Evolutionary conservation across 2,797 vertebrate species (phyloP), one percentile per base, ranked within the genome.

Genomic region (Oryzias dopingdopingensis): DNA sequence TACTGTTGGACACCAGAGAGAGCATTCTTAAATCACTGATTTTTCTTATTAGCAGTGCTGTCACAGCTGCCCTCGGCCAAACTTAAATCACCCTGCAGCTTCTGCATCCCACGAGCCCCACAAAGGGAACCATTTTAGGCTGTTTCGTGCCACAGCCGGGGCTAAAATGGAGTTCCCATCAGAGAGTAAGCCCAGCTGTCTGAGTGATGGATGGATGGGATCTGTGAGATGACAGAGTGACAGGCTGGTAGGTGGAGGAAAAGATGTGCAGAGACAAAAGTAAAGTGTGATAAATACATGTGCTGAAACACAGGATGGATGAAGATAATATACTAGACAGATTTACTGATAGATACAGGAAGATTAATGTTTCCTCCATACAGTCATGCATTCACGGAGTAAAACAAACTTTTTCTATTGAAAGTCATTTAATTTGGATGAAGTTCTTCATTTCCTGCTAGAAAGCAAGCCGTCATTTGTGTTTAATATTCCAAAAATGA

Each of bases 141-240:
- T 0, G 37, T 4, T 56, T 12, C 14, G 37, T 41, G 55, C 48
- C 41, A 59, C 47, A 48, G 53, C 55, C 1, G 52, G 53, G 50
- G 58, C 69, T 77, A 79, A 80, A 83, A 82, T 80, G 74, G 69
- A 76, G 77, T 48, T 52, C 43, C 74, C 52, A 45, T 62, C 42
- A 16, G 52, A 72, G 51, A 52, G 53, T 32, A 51, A 48, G 69
- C 65, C 46, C 68, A 56, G 68, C 80, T 76, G 74, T 66, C 69
- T 43, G 32, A 6, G 52, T 70, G 59, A 79, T 52, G 69, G 76
- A 76, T 72, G 73, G 72, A 76, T 46, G 44, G 49, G 54, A 56
- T 46, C 43, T 59, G 65, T 5, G 22, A 51, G 51, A 44, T 67
- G 81, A 81, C 68, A 53, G 70, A 22, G 44, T 67, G 80, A 75